Base-by-base conservation (phyloP, 1,140 invertebrate species). In the Diploscapter pachys region DNA sequence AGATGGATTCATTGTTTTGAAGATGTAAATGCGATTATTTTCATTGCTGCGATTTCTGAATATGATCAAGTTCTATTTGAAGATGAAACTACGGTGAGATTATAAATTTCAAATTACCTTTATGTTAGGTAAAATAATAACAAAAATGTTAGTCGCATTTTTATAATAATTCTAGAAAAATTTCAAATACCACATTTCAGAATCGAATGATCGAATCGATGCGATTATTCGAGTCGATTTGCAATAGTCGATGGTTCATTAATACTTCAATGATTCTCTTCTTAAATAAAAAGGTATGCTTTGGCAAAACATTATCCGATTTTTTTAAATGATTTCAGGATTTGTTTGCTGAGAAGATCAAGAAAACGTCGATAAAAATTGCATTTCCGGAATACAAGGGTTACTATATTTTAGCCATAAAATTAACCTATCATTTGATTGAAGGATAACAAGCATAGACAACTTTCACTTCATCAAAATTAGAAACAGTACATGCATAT, bases 371-470 rank as follows among this genome's bases (percentile, higher is more conserved):
- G 2, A 85, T 89, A 4, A 88, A 82, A 62, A 84, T 87, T 72
- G 88, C 87, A 73, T 89, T 89, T 82, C 85, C 86, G 66, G 89
- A 89, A 63, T 89, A 86, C 84, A 86, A 87, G 90, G 94, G 94
- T 86, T 63, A 56, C 61, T 72, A 31, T 31, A 31, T 31, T 31
- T 31, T 31, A 1, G 31, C 31, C 1, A 31, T 31, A 31, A 31
- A 31, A 31, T 31, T 31, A 31, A 31, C 31, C 31, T 31, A 31
- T 1, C 31, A 31, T 31, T 31, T 31, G 31, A 31, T 31, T 31
- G 31, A 31, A 31, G 31, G 1, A 31, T 31, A 31, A 31, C 31
- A 31, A 31, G 31, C 31, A 31, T 31, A 31, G 31, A 31, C 1
- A 31, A 31, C 31, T 31, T 31, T 31, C 31, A 31, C 31, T 31